Evolutionary conservation across 2,113 vertebrate genomes (phyloP), one percentile per base, ranked within the genome.

Genomic region (Nicator chloris): DNA sequence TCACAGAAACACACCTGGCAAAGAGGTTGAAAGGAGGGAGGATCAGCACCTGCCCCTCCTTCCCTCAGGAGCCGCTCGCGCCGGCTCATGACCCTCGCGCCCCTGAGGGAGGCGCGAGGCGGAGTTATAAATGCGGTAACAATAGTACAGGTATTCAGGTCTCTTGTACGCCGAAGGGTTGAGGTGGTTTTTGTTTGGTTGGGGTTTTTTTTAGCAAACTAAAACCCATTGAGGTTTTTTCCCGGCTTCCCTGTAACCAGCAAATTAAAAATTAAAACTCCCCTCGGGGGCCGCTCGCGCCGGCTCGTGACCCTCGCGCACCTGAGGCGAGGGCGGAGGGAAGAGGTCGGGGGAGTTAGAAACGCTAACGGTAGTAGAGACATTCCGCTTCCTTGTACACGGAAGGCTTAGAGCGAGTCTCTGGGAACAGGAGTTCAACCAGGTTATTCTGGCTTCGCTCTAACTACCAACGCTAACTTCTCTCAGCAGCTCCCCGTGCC

Each of bases 361-460:
- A 61, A 54, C 3, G 24, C n/a, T 47, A 30, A 47, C 7, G 10
- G 1, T 0, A 24, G 4, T 0, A 3, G 3, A 15, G 19, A 2
- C 26, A 30, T 11, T 30, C 42, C 6, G 13, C n/a, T 24, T 30
- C 42, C 30, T 20, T 5, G 19, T 16, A 30, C 11, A 1, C 7
- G 9, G 7, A 28, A 28, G 2, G 54, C 28, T 45, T 23, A 47
- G 19, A 30, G 19, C 3, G 47, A n/a, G 15, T 9, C 20, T n/a
- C 11, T 16, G 13, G n/a, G 21, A 30, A 37, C 13, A 53, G 28
- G 23, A 28, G 40, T 14, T n/a, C 40, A 47, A 10, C 23, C 2
- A 39, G 15, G 39, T 24, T 33, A 16, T 4, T 13, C 10, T 18
- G 6, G 10, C 37, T 68, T 12, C 27, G 4, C 56, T 40, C 6